Base-by-base conservation (phyloP, 2,797 vertebrate species). In the Varecia variegata region DNA sequence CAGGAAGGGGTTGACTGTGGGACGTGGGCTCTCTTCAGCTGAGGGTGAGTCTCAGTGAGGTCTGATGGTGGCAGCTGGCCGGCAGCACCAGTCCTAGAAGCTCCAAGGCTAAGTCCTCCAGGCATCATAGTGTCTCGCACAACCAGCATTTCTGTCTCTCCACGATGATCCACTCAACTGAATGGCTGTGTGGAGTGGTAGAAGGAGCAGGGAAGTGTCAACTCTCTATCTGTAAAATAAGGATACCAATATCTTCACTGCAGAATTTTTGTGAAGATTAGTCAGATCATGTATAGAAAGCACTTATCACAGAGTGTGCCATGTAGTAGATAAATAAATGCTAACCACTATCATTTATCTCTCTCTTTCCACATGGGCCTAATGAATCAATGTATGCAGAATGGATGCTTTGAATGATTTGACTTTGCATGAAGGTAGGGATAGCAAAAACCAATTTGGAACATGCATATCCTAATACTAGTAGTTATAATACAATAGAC, bases 251-350 rank as follows among this genome's bases (percentile, higher is more conserved):
- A 43, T 2, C 27, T 83, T 86, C 50, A 56, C 13, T 56, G 71
- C 32, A 88, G 23, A 85, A 58, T 70, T 93, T 88, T 84, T 79
- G 50, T 67, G 54, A 73, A 23, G 30, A 67, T 73, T 38, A 38
- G 58, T 80, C 43, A 17, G 74, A 32, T 50, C 21, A 17, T 65
- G 9, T 40, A 4, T 30, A 2, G 40, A 47, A 79, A 67, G 32
- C n/a, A n/a, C 65, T 65, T 67, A 81, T 2, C 60, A 35, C 30
- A 60, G 70, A 92, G 5, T 2, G 0, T 62, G 30, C 23, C 23
- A 67, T 21, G 18, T 21, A 11, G 5, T 65, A 71, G 35, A 50
- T 45, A 60, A 92, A 9, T 67, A 60, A 84, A 65, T 40, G 60
- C 40, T 43, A 81, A 58, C 7, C 6, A 9, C 20, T 40, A 2